These are phyloP conservation scores for Pardosa pseudoannulata DNA, from an alignment of 2,888 invertebrate species.

Conservation along the genomic window DNA sequence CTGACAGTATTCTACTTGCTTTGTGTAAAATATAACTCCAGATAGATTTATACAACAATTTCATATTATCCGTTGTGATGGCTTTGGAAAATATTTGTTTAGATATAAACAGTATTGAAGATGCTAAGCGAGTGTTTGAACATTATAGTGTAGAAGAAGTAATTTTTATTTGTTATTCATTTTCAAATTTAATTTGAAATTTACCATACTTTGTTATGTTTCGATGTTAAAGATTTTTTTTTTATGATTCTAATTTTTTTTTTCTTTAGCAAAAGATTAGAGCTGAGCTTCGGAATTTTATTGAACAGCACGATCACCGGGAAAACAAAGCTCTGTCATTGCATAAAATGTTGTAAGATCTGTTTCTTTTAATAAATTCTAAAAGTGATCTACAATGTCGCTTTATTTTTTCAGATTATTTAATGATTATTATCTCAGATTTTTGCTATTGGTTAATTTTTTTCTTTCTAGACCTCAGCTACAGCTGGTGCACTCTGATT, in stretches of 20 bases:
- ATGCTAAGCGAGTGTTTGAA: conserved; percentile 46
- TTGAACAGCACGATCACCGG: conserved; percentile 86
- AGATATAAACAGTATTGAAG: conserved; percentile 46
- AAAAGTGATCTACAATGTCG: no score
- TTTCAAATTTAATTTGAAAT: not conserved
- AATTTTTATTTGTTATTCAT: no score
- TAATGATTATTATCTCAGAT: no score
- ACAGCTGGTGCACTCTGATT: conserved; percentile 86
- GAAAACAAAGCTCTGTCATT: conserved; percentile 88
- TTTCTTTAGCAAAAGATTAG: conserved; percentile 83
- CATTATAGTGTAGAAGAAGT: conserved; percentile 41
- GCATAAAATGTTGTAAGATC: conserved; percentile 85
- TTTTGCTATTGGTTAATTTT: no score
- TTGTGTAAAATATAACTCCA: no score
- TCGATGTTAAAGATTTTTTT: not conserved
- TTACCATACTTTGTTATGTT: not conserved
- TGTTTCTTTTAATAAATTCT: no score
- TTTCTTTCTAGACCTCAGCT: conserved; percentile 83
- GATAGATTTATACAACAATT: no score
- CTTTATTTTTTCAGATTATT: no score
- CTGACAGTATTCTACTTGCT: no score
- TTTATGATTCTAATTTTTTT: not conserved
- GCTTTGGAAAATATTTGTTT: not conserved
- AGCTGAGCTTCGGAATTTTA: conserved; percentile 83
- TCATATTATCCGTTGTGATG: no score